Evolutionary conservation across 1,140 invertebrate species (phyloP), one percentile per base, ranked within the genome.

Genomic region (Cecropterus lyciades): DNA sequence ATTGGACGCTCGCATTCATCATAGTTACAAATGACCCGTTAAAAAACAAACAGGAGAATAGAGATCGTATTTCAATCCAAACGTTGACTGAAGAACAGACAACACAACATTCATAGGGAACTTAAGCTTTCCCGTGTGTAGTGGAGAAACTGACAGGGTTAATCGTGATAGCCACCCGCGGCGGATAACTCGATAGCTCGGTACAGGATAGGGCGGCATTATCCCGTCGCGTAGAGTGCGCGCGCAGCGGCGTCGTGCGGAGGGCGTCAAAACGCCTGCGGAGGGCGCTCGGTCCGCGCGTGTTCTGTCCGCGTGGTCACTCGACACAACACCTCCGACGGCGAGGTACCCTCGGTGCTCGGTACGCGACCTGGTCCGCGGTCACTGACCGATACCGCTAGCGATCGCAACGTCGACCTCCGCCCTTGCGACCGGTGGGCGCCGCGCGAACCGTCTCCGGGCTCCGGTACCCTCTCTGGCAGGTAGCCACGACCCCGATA

Each of bases 251-350:
- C 82, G 84, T 85, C 86, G 81, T 74, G 82, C 80, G 80, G 87
- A 87, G 85, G 82, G 81, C 85, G 79, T 89, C 89, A 91, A 89
- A 91, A 80, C 85, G 89, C 82, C 80, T 84, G 75, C 81, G 82
- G 82, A 87, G 82, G 84, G 89, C 89, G 82, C 56, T 67, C 81
- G 75, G 78, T 80, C 75, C 83, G 85, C 88, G 84, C 88, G 87
- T 72, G 73, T 87, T 70, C 66, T 67, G 69, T 77, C 72, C 74
- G 75, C 78, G 78, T 79, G 82, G 77, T 85, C 82, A 81, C 75
- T 84, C 65, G 67, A 70, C 74, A 81, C 77, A 77, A 83, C 78
- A 81, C 77, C 87, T 84, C 80, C 72, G 75, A 73, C 79, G 72
- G 82, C 76, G 77, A 80, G 85, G 84, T 82, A 73, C 74, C 70